Percentiles rank a stretch among this genome's conserved stretches.
phyloP scores from a whole-genome alignment of 2,113 vertebrate genomes.

The Dendrocopos noguchii region DNA sequence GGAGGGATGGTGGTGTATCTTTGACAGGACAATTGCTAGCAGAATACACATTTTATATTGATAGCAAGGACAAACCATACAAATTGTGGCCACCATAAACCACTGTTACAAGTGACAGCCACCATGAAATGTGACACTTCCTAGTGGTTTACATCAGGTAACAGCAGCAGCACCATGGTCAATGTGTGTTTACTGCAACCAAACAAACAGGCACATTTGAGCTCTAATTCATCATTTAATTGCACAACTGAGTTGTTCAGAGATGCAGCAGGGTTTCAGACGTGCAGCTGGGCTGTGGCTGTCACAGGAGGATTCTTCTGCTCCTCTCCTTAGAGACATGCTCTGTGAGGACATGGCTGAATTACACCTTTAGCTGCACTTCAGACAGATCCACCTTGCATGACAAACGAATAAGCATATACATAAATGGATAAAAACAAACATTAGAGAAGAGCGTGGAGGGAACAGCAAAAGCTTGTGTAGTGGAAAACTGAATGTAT shows the following conservation, averaged over 20 bases:
- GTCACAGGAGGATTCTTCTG: neutral
- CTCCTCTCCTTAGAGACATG: neutral
- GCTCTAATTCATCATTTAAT: conserved; percentile 9
- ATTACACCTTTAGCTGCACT: neutral
- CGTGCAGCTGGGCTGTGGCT: neutral
- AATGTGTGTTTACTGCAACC: too few relatives aligned
- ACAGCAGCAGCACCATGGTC: neutral
- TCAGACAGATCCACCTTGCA: neutral
- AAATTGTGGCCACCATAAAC: neutral
- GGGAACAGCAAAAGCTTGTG: fast-evolving
- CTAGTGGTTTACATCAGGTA: neutral
- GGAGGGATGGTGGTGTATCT: neutral
- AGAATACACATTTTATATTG: neutral
- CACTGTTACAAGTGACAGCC: neutral
- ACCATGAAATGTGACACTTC: neutral
- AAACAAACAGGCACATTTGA: too few relatives aligned
- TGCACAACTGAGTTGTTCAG: neutral
- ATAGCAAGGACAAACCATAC: conserved; percentile 6
- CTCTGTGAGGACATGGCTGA: neutral
- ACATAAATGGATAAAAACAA: neutral
- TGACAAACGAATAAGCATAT: neutral
- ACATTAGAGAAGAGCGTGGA: neutral
- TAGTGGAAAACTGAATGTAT: neutral
- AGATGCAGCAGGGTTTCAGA: neutral
- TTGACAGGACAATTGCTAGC: neutral